Base-by-base conservation (phyloP, 1,140 invertebrate genomes). In the Orius insidiosus region DNA sequence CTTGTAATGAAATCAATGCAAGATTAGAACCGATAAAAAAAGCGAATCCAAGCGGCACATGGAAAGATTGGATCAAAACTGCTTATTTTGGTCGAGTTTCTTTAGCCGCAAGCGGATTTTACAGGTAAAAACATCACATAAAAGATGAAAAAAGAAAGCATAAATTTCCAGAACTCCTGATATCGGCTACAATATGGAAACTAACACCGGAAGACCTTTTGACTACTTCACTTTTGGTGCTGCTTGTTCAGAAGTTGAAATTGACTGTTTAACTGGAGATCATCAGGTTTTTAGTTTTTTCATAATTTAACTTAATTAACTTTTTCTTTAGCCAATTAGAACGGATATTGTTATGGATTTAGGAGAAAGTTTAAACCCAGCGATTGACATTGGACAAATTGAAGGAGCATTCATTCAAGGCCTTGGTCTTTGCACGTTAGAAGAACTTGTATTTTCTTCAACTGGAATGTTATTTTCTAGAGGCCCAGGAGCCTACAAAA, bases 271-370 rank as follows among this genome's bases (percentile, higher is more conserved):
- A 1, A 89, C 84, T 24, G 86, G 85, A 36, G 85, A 90, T 58
- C 85, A 90, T 60, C 73, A 83, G 63, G 72, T 78, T 31, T 39
- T 24, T 24, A 30, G 33, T 45, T 15, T 16, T 18, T 19, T 41
- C 41, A 49, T 13, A 43, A 1, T 14, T 46, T 24, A 41, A 35
- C 8, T 45, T 39, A 35, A 45, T 42, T 42, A 38, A 36, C 53
- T 35, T 45, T 32, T 37, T 45, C 45, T 53, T 37, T 53, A 78
- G 77, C 78, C 94, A 5, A 58, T 89, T 37, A 71, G 78, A 58
- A 85, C 83, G 2, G 85, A 96, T 56, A 95, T 96, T 54, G 86
- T 96, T 0, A 95, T 95, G 90, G 92, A 96, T 65, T 68, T 95
- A 43, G 83, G 83, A 13, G 75, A 85, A 48, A 93, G 86, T 66